Evolutionary conservation across 2,888 invertebrate genomes (phyloP), one percentile per base, ranked within the genome.

Genomic region (Parapristionchus giblindavisi): DNA sequence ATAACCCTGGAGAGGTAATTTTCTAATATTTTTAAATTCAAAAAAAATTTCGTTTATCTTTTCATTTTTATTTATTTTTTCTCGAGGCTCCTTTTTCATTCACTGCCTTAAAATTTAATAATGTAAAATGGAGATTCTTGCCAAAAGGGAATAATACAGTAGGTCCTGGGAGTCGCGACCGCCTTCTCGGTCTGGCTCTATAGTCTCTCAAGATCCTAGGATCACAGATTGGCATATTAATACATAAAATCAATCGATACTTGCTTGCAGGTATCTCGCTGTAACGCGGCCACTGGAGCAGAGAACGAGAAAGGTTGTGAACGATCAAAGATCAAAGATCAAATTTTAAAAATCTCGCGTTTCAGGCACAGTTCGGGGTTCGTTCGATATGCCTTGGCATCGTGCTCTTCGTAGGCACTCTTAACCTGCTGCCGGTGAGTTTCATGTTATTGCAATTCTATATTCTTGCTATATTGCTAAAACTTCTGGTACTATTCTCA

Each of bases 231-330:
- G n/a, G n/a, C n/a, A n/a, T n/a, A n/a, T n/a, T n/a, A n/a, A 21
- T 8, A 48, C 38, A 38, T 56, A 71, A 43, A 66, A 66, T 32
- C 5, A 34, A 51, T 14, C 17, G 21, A 52, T 21, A 51, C n/a
- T 51, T 72, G 21, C 24, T 76, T 83, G 27, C 75, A 85, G 85
- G 58, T 87, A 86, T 71, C 75, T 79, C 36, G 87, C 87, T 5
- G 87, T 87, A 11, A 83, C 85, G 2, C 78, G 82, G 61, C 87
- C 87, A 1, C 70, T 87, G 52, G 87, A 87, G 76, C 85, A 86
- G 76, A 76, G 87, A 29, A 87, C 85, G 24, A 70, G 85, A 21
- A 81, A 83, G 70, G 73, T 60, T 43, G 2, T 21, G n/a, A 4
- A 2, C 29, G 27, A 6, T 58, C 56, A 1, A 5, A 43, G 8